Evolutionary conservation across 2,888 invertebrate genomes (phyloP).

Genomic region (Apomyelois bistriatella): DNA sequence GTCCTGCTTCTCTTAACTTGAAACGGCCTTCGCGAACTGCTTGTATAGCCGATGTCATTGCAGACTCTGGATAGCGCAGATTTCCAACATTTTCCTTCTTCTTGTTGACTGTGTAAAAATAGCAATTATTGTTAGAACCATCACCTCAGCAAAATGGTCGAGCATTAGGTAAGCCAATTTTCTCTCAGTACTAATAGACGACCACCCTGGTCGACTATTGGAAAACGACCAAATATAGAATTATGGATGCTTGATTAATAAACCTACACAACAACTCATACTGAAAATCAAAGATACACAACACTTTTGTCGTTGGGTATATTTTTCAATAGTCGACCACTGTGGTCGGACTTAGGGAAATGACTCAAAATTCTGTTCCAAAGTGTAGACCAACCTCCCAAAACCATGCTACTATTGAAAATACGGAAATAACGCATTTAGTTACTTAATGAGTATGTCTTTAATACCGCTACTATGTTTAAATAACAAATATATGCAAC

Average conservation of each 20-base stretch:
- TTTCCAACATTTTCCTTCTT: background rate
- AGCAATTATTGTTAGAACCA: background rate
- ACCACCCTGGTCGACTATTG: background rate
- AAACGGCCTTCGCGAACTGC: background rate
- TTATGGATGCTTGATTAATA: background rate
- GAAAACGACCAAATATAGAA: background rate
- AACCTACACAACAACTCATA: background rate
- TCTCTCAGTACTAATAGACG: background rate
- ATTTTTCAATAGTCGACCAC: background rate
- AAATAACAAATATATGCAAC: background rate
- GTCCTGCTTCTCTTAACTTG: slow-evolving; percentile 4
- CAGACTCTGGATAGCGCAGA: background rate
- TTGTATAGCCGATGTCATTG: background rate
- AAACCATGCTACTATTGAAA: background rate
- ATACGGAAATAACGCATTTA: background rate
- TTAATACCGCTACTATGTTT: background rate
- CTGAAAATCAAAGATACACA: background rate
- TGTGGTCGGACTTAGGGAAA: background rate
- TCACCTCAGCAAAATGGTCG: background rate
- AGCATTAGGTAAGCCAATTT: background rate
- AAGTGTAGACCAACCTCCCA: background rate
- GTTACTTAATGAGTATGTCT: background rate
- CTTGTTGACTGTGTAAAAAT: background rate
- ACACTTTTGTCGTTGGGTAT: background rate
- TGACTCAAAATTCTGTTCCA: background rate